Evolutionary conservation across 2,113 vertebrate species (phyloP), one percentile per base, ranked within the genome.

Genomic region (Menidia beryllina): DNA sequence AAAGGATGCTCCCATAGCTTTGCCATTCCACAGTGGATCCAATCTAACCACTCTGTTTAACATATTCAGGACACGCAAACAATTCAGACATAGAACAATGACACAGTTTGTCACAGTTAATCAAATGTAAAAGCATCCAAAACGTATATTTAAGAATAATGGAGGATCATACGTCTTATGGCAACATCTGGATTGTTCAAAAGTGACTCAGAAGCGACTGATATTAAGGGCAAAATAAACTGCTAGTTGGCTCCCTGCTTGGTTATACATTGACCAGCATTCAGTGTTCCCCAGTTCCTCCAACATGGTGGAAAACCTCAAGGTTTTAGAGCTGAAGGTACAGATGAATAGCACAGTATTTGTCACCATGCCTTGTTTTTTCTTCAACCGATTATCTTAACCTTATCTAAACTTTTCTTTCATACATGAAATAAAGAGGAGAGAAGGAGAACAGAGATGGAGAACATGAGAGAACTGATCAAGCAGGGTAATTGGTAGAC

Each of bases 1-100:
- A n/a, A n/a, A n/a, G n/a, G n/a, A n/a, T n/a, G n/a, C 43, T 47
- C 52, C 17, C 15, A 23, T 45, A n/a, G 17, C 45, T 11, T 3
- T 2, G 38, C 76, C 69, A 36, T 48, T 66, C 25, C 13, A 2
- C 69, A 15, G 21, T 0, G 58, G 66, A 82, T 83, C 85, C 84
- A 85, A 1, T 25, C 38, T 23, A 52, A 72, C 3, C 9, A 30
- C 34, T 2, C 36, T 0, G 17, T 64, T 36, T 3, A 59, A 69
- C 65, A 47, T 69, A 72, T 27, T 58, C 38, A 41, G 1, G 61
- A 74, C 75, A 62, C 9, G 27, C 20, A 81, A 55, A 45, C 50
- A 55, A 25, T 50, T 71, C 41, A 69, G 51, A 79, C 64, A 82
- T 58, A 19, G 68, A 77, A 61, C 25, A 1, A 30, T 19, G 26